Evolutionary conservation across 1,140 invertebrate species (phyloP), one percentile per base, ranked within the genome.

Genomic region (Manduca sexta): DNA sequence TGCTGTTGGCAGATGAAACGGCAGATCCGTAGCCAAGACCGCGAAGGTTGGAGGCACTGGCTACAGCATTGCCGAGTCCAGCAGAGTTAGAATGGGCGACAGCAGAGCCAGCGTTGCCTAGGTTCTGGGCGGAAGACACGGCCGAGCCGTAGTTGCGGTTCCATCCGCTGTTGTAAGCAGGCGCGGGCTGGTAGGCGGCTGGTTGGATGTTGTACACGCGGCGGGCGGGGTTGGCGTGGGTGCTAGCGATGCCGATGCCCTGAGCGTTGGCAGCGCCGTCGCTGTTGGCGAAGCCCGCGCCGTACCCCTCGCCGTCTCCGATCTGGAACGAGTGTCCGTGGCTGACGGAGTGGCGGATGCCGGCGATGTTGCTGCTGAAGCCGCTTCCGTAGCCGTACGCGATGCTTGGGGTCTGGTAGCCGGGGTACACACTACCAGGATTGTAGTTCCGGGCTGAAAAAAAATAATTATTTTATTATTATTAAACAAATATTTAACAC

Each of bases 371-470:
- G 52, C 71, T 83, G 59, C 69, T 74, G 44, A 83, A 80, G 2
- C 81, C 81, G 42, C 75, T 77, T 5, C 81, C 81, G 45, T 73
- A 78, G 8, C 75, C 77, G 45, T 72, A 83, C 2, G 79, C 73
- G 5, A 83, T 31, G 59, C 56, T 67, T 4, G 67, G 67, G 3
- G 63, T 49, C 15, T 58, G 60, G 8, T 48, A 56, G 31, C 45
- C 48, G 3, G 60, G 57, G 15, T 53, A 26, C 4, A 26, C 8
- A 8, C 17, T 34, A 2, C 35, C 29, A 10, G 49, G 35, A 0
- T 11, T 12, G 43, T 45, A 34, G 31, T 17, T 33, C n/a, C 40
- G 26, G 8, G n/a, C 38, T 52, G 31, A 8, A 52, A 52, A 26
- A 26, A 5, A 8, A 26, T n/a, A 26, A 26, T 26, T 8, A 26